Percentiles rank a stretch among this genome's conserved stretches.
These are phyloP conservation scores for Probaryconus sp. DNA, from an alignment of 1,140 invertebrate species.

Conservation along the genomic window DNA sequence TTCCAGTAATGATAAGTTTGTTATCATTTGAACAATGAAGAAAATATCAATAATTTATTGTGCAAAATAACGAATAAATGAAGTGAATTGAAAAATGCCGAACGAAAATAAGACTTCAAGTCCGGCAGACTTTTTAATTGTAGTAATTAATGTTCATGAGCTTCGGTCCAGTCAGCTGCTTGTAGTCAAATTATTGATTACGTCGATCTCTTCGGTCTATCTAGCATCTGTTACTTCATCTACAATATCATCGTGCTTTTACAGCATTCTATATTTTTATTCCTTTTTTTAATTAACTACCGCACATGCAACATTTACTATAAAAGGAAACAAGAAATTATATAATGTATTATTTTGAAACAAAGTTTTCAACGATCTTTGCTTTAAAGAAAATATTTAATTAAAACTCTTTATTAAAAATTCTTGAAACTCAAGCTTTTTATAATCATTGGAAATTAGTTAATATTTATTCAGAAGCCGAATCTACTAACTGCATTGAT, in stretches of 20 bases:
- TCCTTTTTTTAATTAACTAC: slow-evolving; percentile 17
- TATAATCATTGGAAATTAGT: background rate
- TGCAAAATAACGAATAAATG: too few relatives aligned
- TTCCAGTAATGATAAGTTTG: too few relatives aligned
- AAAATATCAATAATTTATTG: too few relatives aligned
- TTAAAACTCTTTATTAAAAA: too few relatives aligned
- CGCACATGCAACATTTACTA: background rate
- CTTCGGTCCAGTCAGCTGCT: slow-evolving; percentile 27
- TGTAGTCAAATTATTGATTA: slow-evolving; percentile 54
- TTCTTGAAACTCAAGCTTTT: too few relatives aligned
- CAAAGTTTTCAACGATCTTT: too few relatives aligned
- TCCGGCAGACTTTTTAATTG: slow-evolving; percentile 14
- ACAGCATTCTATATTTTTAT: slow-evolving; percentile 11
- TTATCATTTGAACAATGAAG: too few relatives aligned
- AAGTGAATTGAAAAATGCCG: background rate
- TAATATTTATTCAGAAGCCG: background rate
- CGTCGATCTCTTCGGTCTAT: slow-evolving; percentile 25
- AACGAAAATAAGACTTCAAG: background rate
- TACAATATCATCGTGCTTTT: slow-evolving; percentile 2
- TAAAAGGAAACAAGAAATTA: too few relatives aligned
- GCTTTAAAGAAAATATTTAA: too few relatives aligned
- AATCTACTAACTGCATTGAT: slow-evolving; percentile 16
- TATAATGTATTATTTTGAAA: too few relatives aligned
- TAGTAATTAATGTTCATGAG: slow-evolving; percentile 17
- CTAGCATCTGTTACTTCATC: slow-evolving; percentile 59